Conservation (phyloP, 1,140 invertebrate genomes). For the Olivierus martensii region DNA sequence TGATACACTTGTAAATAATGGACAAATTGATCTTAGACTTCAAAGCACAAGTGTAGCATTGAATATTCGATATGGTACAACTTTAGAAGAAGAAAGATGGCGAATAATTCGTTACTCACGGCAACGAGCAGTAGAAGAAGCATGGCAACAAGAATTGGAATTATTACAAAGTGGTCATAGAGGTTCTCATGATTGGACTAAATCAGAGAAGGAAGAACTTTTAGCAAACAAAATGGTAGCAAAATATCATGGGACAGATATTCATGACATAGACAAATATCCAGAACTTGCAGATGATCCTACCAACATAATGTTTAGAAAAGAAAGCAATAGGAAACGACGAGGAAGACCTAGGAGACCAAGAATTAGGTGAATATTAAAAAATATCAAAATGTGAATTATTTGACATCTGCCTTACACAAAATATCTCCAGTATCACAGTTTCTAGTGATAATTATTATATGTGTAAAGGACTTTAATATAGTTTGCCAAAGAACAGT, state of each 20-base stretch:
- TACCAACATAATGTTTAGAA: conserved; percentile 69
- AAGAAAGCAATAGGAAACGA: conserved; percentile 32
- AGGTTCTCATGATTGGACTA: conserved; percentile 36
- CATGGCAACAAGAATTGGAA: conserved; percentile 81
- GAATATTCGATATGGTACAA: conserved; percentile 63
- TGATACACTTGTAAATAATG: conserved; percentile 7
- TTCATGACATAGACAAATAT: conserved; percentile 73
- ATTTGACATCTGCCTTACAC: too few relatives aligned
- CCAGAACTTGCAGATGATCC: conserved; percentile 89
- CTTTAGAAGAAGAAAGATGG: conserved; percentile 69
- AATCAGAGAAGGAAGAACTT: conserved; percentile 69
- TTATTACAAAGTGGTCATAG: conserved; percentile 51
- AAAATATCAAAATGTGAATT: too few relatives aligned
- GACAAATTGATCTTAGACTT: conserved; percentile 27
- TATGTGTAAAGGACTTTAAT: too few relatives aligned
- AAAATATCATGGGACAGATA: conserved; percentile 78
- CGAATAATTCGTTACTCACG: conserved; percentile 77
- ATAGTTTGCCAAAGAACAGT: too few relatives aligned
- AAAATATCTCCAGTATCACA: too few relatives aligned
- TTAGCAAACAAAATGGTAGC: conserved; percentile 62
- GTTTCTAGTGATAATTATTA: too few relatives aligned
- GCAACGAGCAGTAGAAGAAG: conserved; percentile 64
- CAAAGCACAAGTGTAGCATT: conserved; percentile 31
- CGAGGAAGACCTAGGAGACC: conserved; percentile 16
- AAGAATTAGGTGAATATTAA: background rate